Evolutionary conservation across 64 coral and sea anemone genomes (phyloP), one percentile per base, ranked within the genome.

Genomic region (Actinia tenebrosa): DNA sequence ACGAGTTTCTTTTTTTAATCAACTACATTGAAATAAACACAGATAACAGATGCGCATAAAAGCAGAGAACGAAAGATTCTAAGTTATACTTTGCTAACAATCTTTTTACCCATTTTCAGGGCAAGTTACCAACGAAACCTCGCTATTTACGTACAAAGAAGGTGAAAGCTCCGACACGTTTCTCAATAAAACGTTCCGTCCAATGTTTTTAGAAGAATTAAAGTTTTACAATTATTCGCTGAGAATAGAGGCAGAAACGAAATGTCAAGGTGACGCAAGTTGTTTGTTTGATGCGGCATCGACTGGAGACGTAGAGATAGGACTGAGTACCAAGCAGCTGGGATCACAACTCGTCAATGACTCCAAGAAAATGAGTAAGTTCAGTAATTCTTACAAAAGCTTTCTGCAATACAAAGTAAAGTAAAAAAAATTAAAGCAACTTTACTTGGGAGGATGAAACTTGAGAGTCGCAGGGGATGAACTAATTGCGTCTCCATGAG

Each of bases 281-380:
- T 87, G 86, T 53, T 10, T 87, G 86, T 87, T 87, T 54, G 86
- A 87, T 10, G 86, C 64, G 45, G 86, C 86, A 14, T 87, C 86
- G 7, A 87, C 86, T 14, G n/a, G 37, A 23, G 86, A 87, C 47
- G 3, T 87, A 44, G 45, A 45, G 26, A 45, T 87, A 22, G 86
- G 86, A 10, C 2, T 53, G 68, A 75, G 16, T 37, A 87, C 86
- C 6, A 87, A 87, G 23, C 64, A 78, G 22, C 23, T 87, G 6
- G 66, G 68, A 43, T 27, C 71, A 37, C 86, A 87, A n/a, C 60
- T 87, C 26, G 86, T 87, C 64, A 87, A 87, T 53, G 86, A 87
- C 10, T 68, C 86, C 2, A 87, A 77, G 19, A 30, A 19, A 27
- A 69, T 87, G 22, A 78, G 86, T 87, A 77, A 87, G 68, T 87